Base-by-base conservation (phyloP, 2,797 vertebrate species). In the Orientallactaga sibirica region DNA sequence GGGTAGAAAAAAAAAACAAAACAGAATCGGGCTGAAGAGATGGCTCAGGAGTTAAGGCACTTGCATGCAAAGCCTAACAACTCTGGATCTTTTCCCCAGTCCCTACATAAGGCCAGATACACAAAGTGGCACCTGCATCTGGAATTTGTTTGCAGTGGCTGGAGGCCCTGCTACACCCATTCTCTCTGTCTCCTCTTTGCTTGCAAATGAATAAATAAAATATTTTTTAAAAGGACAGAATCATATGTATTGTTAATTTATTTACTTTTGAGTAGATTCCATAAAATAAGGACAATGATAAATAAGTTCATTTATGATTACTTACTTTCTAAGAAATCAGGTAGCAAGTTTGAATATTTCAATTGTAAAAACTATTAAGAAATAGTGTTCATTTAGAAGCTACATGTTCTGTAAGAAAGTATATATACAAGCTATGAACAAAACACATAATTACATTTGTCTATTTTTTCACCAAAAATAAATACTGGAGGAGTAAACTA, bases 241-340 rank as follows among this genome's bases (percentile, higher is more conserved):
- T 82, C 18, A 84, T 6, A 62, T 29, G 43, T 11, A 25, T 20
- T 62, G 0, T 86, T 87, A 91, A 80, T 85, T n/a, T 87, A 61
- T 6, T 12, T 19, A 77, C 2, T 78, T 58, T 77, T 66, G 9
- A 67, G 7, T 82, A 80, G 82, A 71, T 29, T 0, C 20, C 86
- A 33, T 82, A 67, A 81, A 90, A 88, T 80, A 90, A 86, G 5
- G 33, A 33, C 25, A 92, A 85, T 66, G 78, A 37, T 66, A 68
- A 86, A 52, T 83, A 10, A 48, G 24, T 79, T 78, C 7, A 41
- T 79, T 84, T 88, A 89, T 22, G 43, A 82, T 20, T 93, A 1
- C 12, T 92, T 74, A 3, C 29, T 75, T 90, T 88, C 77, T 71
- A 71, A n/a, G 48, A 91, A 61, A 92, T 7, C 67, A 41, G 67